phyloP scores from a whole-genome alignment of 1,140 invertebrate species.

The Ditylenchus dipsaci region DNA sequence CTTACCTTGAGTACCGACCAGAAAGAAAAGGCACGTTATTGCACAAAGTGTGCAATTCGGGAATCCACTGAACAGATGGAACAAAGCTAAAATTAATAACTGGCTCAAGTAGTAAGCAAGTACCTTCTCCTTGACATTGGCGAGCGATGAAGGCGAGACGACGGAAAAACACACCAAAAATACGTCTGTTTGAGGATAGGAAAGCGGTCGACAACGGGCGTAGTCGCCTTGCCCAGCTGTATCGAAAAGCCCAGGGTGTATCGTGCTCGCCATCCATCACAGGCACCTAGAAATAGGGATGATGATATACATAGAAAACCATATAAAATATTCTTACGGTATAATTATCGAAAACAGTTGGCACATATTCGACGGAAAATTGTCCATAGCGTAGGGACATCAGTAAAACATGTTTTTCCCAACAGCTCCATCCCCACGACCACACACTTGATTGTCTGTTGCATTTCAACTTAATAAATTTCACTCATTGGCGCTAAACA shows the following conservation, averaged over 20 bases:
- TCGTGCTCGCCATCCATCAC: constrained; percentile 72
- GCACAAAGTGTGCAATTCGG: constrained; percentile 98
- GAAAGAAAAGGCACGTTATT: constrained; percentile 90
- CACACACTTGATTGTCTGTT: constrained; percentile 62
- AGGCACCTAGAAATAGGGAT: constrained; percentile 40
- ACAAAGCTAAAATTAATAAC: not conserved
- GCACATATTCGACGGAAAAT: constrained; percentile 71
- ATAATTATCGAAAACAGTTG: constrained; percentile 46
- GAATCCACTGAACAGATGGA: constrained; percentile 79
- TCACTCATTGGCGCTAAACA: too few relatives aligned
- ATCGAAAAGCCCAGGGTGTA: constrained; percentile 96
- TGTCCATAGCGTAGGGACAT: not conserved
- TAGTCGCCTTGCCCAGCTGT: constrained; percentile 72
- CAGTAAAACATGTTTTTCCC: constrained; percentile 46
- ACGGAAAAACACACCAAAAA: constrained; percentile 98
- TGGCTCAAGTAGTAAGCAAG: not conserved
- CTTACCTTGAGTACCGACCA: constrained; percentile 96
- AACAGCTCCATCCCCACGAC: constrained; percentile 59
- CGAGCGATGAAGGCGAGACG: constrained; percentile 94
- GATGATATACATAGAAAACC: not conserved
- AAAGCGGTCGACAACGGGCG: constrained; percentile 80
- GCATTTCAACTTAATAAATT: too few relatives aligned
- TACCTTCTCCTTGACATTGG: constrained; percentile 99
- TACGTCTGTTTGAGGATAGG: constrained; percentile 97
- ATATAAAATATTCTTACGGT: constrained; percentile 57